A percentile compares a stretch with the other conserved stretches of the same genome.
Conservation (phyloP, 2,888 invertebrate genomes). For the Pachliopta kotzebuea region DNA sequence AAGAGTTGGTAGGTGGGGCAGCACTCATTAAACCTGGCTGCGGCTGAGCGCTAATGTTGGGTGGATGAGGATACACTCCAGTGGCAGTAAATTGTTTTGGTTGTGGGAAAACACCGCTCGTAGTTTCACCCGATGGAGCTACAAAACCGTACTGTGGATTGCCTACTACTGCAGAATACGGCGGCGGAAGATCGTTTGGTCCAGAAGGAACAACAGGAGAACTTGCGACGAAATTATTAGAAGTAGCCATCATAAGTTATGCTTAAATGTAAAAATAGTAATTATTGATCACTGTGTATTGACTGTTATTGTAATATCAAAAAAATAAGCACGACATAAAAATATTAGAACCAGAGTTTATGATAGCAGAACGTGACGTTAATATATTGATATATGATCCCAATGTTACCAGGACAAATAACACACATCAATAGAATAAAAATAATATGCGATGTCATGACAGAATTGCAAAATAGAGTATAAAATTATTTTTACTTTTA, state of each 20-base stretch:
- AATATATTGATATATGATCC: conserved; percentile 8
- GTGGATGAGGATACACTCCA: conserved; percentile 69
- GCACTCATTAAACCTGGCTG: conserved; percentile 47
- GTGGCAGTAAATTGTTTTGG: conserved; percentile 66
- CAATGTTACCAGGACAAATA: conserved; percentile 11
- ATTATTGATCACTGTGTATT: background rate
- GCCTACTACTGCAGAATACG: conserved; percentile 69
- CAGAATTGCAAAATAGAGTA: too few species aligned
- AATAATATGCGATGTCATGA: too few species aligned
- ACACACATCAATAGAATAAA: too few species aligned
- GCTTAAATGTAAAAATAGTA: conserved; percentile 9
- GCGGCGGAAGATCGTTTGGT: conserved; percentile 70
- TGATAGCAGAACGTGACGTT: conserved; percentile 13
- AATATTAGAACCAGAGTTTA: conserved; percentile 24
- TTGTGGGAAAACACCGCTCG: conserved; percentile 42
- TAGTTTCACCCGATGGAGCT: conserved; percentile 38
- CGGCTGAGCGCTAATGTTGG: conserved; percentile 53
- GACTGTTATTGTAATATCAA: background rate
- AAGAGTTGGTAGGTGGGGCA: conserved; percentile 44
- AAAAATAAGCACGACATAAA: background rate
- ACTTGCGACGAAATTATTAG: conserved; percentile 36
- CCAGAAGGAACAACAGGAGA: conserved; percentile 48
- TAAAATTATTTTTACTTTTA: too few species aligned
- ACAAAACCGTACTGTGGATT: conserved; percentile 69
- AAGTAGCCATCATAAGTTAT: conserved; percentile 50